Evolutionary conservation across 2,888 invertebrate species (phyloP), one percentile per base, ranked within the genome.

Genomic region (Drosophila austrosaltans): DNA sequence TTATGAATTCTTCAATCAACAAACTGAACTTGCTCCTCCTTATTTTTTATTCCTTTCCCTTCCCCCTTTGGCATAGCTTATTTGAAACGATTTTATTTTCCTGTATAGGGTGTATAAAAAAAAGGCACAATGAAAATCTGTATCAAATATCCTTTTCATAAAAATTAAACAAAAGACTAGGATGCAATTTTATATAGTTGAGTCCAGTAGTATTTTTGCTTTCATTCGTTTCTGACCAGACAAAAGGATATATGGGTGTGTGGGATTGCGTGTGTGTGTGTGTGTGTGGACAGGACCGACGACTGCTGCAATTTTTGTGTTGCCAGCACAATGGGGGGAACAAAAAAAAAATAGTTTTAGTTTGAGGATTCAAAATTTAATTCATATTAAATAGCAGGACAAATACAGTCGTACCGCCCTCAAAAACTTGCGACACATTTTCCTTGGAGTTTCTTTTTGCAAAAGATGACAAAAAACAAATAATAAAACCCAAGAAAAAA

Each of bases 351-450:
- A 36, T 10, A 8, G 22, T 40, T 56, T 69, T 40, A 63, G 36
- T 53, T 53, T 53, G 72, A 69, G 81, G 79, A 82, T 86, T 81
- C 79, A 58, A 81, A 60, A 83, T 86, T 81, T 79, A 83, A 83
- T 86, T 81, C 84, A 81, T 86, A 78, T 75, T 60, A 81, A 83
- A 83, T 83, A 76, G 63, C 79, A 86, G 84, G 77, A 83, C 48
- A 48, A 83, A 64, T 79, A 78, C 72, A 30, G n/a, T 4, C 48
- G 10, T 25, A 4, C 4, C 10, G 48, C 48, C 25, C 4, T 48
- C 3, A 25, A 48, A 48, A 12, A 25, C 48, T 48, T 48, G 5
- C 16, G 48, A 48, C 48, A 12, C 25, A 48, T 48, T 48, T 48
- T 48, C 1, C 10, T 48, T 10, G 25, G 22, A 4, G 22, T 22